phyloP scores from a whole-genome alignment of 2,113 vertebrate species.

The Acinonyx jubatus region DNA sequence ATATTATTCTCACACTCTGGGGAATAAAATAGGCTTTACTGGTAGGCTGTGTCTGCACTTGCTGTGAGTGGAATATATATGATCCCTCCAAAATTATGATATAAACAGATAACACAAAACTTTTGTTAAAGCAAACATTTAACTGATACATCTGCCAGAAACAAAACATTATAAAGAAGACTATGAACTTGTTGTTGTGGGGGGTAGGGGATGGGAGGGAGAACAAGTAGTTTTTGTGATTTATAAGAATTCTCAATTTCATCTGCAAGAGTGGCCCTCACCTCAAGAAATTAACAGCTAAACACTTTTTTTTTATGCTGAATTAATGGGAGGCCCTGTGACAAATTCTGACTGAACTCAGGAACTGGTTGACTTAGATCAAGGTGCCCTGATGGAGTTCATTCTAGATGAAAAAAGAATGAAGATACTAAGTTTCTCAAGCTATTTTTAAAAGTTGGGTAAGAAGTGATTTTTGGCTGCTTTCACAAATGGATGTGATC shows the following conservation, averaged over 20 bases:
- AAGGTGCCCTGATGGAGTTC: background rate
- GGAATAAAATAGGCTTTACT: slow-evolving; percentile 66
- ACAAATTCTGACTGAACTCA: background rate
- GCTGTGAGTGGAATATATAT: slow-evolving; percentile 65
- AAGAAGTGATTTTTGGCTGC: background rate
- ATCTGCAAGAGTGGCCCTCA: background rate
- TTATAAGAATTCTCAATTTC: background rate
- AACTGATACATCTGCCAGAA: slow-evolving; percentile 52
- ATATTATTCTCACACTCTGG: slow-evolving; percentile 74
- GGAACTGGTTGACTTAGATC: background rate
- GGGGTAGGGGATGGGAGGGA: background rate
- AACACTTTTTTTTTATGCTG: background rate
- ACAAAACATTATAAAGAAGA: slow-evolving; percentile 32
- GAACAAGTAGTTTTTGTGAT: background rate
- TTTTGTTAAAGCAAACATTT: slow-evolving; percentile 61
- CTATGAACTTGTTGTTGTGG: background rate
- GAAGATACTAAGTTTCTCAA: background rate
- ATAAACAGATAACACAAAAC: slow-evolving; percentile 63
- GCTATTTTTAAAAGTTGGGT: background rate
- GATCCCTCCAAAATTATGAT: slow-evolving; percentile 59
- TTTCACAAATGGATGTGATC: background rate
- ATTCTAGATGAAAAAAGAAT: background rate
- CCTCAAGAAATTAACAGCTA: background rate
- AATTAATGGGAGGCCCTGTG: background rate
- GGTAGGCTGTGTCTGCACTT: slow-evolving; percentile 66